Conservation (phyloP, 2,797 vertebrate species). For the Darevskia nairensis region DNA sequence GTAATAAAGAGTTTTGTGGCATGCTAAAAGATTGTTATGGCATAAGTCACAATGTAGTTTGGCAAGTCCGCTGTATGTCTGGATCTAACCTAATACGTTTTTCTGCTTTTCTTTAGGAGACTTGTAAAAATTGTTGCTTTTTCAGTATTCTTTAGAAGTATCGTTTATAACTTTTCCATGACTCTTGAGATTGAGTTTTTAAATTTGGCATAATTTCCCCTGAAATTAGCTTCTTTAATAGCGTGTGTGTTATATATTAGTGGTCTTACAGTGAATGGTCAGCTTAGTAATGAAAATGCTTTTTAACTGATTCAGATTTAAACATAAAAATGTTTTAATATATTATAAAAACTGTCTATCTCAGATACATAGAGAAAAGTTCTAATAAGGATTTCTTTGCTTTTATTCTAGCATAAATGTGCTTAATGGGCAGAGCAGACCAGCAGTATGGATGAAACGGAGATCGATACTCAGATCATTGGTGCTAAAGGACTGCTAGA, state of each 20-base stretch:
- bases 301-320: background rate
- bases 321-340: background rate
- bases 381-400: constrained; percentile 66
- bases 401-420: constrained; percentile 81
- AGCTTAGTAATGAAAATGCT: background rate
- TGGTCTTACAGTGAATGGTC: background rate
- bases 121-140: no score
- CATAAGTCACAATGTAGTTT: no score
- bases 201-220: background rate
- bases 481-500: constrained; percentile 83
- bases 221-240: background rate
- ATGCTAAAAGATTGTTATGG: no score
- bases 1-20: no score
- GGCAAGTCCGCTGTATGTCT: no score
- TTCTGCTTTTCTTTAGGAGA: background rate
- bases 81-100: background rate
- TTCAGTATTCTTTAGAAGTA: background rate
- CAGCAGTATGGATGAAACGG: constrained; percentile 87
- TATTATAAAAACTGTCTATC: background rate
- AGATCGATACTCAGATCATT: constrained; percentile 82
- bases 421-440: constrained; percentile 81
- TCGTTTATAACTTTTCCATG: no score
- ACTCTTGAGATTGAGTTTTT: background rate
- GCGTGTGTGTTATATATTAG: background rate
- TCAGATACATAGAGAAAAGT: constrained; percentile 46